Evolutionary conservation across 2,797 vertebrate genomes (phyloP), one percentile per base, ranked within the genome.

Genomic region (Florisuga fusca): DNA sequence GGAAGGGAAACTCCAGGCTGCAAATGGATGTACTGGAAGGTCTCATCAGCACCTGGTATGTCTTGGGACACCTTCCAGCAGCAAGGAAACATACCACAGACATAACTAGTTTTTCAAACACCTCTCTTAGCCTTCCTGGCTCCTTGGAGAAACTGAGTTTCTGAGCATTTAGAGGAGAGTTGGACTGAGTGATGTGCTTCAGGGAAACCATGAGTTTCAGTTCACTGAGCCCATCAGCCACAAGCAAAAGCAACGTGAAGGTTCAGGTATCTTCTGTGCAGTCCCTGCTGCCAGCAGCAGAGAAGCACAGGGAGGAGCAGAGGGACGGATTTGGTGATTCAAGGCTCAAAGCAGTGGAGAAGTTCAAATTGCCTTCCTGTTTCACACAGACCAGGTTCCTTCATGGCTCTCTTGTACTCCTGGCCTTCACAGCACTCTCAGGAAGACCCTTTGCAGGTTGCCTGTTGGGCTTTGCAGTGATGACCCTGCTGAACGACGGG

Each of bases 21-120:
- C 82, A 96, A 97, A 88, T 91, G 95, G 95, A 77, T 85, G 64
- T 57, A 84, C 90, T 91, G 48, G 83, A 87, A 78, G 84, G 87
- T 83, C 76, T 75, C 76, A 68, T 67, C 63, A 55, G 90, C 77
- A 90, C 78, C 90, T 80, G 67, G 68, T 73, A 83, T 61, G 63
- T 53, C 85, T 72, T 54, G 62, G 91, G 95, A 96, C 68, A 64
- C 9, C 38, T 87, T 96, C 93, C 54, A 87, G 64, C 73, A 82
- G 73, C 59, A 67, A 81, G 78, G 68, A 92, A 91, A 55, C 55
- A 57, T 64, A 61, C 17, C 3, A 2, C 76, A 89, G 77, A 43
- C 53, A 45, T 21, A 54, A 66, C 69, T 54, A 20, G 63, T 10
- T 71, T 64, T 90, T 54, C 58, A 53, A 53, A 66, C 64, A 41